Evolutionary conservation across 1,140 invertebrate genomes (phyloP).

Genomic region (Hypsibius dujardini): DNA sequence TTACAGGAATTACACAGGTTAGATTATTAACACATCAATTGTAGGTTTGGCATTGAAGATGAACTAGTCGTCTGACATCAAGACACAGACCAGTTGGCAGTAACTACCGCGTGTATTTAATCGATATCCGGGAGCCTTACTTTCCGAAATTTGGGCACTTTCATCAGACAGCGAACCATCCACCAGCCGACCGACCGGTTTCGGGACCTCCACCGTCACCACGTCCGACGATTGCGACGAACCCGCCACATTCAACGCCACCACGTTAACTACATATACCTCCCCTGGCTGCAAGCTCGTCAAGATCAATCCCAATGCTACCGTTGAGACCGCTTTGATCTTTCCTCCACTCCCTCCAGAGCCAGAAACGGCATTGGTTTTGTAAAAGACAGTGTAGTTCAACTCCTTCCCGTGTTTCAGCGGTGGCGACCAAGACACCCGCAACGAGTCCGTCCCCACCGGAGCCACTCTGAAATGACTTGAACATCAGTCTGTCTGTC

Average conservation of each 20-base stretch:
- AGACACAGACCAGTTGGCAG: neutral
- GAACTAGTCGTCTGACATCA: neutral
- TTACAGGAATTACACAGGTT: too few species aligned
- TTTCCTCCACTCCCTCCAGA: neutral
- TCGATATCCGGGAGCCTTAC: neutral
- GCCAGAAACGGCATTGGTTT: neutral
- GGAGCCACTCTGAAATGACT: neutral
- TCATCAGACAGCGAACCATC: neutral
- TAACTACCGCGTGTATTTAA: neutral
- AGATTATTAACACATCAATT: too few species aligned
- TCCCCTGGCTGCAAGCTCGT: neutral
- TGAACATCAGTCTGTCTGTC: too few species aligned
- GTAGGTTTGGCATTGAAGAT: neutral
- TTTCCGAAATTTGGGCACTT: neutral
- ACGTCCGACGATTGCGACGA: neutral
- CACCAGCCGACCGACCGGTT: neutral
- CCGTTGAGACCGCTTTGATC: neutral
- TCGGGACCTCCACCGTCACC: slow-evolving; percentile 7
- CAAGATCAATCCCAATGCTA: neutral
- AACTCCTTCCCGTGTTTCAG: neutral
- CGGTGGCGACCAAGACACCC: slow-evolving; percentile 4
- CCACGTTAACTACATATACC: neutral
- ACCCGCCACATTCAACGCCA: slow-evolving; percentile 1
- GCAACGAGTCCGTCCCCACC: neutral
- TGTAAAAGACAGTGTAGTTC: slow-evolving; percentile 8